A percentile compares a stretch with the other conserved stretches of the same genome.
phyloP scores from a whole-genome alignment of 2,888 invertebrate genomes.

The Drosophila subquinaria region DNA sequence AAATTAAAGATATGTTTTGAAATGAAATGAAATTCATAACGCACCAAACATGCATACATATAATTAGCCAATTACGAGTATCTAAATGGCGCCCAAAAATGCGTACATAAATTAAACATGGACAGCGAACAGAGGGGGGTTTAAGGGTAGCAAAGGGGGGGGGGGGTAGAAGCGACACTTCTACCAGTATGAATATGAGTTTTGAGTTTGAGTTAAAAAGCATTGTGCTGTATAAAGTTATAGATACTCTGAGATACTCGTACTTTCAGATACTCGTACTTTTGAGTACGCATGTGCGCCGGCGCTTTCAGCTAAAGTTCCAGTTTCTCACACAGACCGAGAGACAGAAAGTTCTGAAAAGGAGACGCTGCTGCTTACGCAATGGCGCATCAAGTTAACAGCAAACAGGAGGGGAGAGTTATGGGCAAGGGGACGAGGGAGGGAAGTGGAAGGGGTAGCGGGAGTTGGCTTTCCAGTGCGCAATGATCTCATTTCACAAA shows the following conservation, averaged over 20 bases:
- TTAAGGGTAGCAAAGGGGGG: background rate
- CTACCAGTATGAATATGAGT: background rate
- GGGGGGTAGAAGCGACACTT: background rate
- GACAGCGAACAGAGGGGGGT: too few relatives aligned
- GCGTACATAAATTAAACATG: slow-evolving; percentile 7
- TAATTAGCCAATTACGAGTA: slow-evolving; percentile 74
- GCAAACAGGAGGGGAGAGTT: slow-evolving; percentile 6
- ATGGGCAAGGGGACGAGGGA: background rate
- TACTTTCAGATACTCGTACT: slow-evolving; percentile 25
- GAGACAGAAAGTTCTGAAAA: slow-evolving; percentile 24
- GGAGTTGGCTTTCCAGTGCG: slow-evolving; percentile 31
- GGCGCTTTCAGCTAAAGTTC: slow-evolving; percentile 37
- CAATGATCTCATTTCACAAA: slow-evolving; percentile 62
- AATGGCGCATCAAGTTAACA: slow-evolving; percentile 55
- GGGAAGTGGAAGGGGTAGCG: background rate
- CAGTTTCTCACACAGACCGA: slow-evolving; percentile 37
- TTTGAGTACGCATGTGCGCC: slow-evolving; percentile 56
- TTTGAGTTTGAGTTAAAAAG: background rate
- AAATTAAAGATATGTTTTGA: slow-evolving; percentile 76
- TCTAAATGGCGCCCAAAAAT: slow-evolving; percentile 43
- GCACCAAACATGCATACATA: slow-evolving; percentile 42
- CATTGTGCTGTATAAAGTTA: slow-evolving; percentile 30
- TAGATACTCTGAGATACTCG: slow-evolving; percentile 34
- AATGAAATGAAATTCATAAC: slow-evolving; percentile 74
- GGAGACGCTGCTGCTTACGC: slow-evolving; percentile 53